These are phyloP conservation scores for Tribolium freemani DNA, from an alignment of 2,888 invertebrate species.

Conservation along the genomic window DNA sequence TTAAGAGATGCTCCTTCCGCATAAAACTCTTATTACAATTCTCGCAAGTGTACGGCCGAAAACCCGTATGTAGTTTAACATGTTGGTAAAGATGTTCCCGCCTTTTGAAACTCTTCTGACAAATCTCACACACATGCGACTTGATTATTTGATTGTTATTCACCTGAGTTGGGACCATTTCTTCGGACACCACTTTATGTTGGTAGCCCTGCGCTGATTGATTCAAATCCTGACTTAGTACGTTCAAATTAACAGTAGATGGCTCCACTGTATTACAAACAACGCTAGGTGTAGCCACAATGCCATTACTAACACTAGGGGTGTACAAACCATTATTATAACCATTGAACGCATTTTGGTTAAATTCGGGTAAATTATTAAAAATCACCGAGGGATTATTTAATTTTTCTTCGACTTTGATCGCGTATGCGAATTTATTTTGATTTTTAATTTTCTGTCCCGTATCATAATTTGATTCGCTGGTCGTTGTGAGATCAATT, in stretches of 20 bases:
- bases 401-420: conserved; percentile 52
- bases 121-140: conserved; percentile 70
- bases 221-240: conserved; percentile 49
- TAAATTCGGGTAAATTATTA: conserved; percentile 53
- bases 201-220: neutral
- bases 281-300: conserved; percentile 46
- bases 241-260: conserved; percentile 53
- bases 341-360: conserved; percentile 51
- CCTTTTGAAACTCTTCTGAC: conserved; percentile 76
- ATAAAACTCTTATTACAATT: conserved; percentile 78
- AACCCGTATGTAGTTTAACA: conserved; percentile 76
- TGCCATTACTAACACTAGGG: conserved; percentile 39
- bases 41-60: conserved; percentile 77
- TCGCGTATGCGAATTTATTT: conserved; percentile 52
- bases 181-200: neutral
- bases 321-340: conserved; percentile 41
- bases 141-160: conserved; percentile 40
- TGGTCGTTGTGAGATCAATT: conserved; percentile 60
- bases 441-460: conserved; percentile 55
- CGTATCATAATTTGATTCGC: conserved; percentile 48
- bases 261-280: conserved; percentile 51
- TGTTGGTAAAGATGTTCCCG: conserved; percentile 80
- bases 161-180: neutral
- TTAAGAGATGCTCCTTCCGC: conserved; percentile 77
- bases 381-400: conserved; percentile 57